Evolutionary conservation across 2,888 invertebrate species (phyloP).

Genomic region (Pandemis corylana): DNA sequence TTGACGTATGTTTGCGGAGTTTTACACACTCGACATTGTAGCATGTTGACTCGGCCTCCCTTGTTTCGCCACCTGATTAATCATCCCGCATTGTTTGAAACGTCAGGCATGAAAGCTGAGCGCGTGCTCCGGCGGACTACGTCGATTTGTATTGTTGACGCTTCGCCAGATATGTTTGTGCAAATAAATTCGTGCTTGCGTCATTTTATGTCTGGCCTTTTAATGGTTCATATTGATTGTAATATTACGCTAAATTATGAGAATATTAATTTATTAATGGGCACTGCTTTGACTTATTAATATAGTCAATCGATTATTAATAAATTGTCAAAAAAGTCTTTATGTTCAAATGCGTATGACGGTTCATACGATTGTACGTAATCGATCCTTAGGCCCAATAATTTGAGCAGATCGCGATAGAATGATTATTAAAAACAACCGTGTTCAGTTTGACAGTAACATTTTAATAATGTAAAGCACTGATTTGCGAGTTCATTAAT

Average conservation of each 20-base stretch:
- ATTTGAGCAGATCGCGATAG: not conserved
- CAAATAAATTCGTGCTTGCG: conserved; percentile 10
- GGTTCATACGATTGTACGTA: not conserved
- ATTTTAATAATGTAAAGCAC: not conserved
- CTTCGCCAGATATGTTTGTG: not conserved
- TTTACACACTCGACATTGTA: not conserved
- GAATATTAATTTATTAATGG: conserved; percentile 8
- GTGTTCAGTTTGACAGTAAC: not conserved
- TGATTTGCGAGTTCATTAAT: not conserved
- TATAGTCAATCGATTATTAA: not conserved
- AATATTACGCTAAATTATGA: not conserved
- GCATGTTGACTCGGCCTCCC: not conserved
- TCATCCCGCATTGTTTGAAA: conserved; percentile 13
- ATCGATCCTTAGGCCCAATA: not conserved
- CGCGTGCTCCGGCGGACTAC: conserved; percentile 10
- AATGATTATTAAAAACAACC: not conserved
- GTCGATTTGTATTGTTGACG: conserved; percentile 5
- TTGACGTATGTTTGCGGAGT: conserved; percentile 8
- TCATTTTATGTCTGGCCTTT: conserved; percentile 5
- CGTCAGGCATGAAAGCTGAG: not conserved
- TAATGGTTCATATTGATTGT: not conserved
- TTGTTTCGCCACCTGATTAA: conserved; percentile 11
- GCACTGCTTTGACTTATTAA: not conserved
- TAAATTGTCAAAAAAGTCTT: not conserved
- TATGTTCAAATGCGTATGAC: no score